Percentiles rank a stretch among this genome's conserved stretches.
Evolutionary conservation across 2,888 invertebrate genomes (phyloP).

Genomic region (Miltochrista miniata): DNA sequence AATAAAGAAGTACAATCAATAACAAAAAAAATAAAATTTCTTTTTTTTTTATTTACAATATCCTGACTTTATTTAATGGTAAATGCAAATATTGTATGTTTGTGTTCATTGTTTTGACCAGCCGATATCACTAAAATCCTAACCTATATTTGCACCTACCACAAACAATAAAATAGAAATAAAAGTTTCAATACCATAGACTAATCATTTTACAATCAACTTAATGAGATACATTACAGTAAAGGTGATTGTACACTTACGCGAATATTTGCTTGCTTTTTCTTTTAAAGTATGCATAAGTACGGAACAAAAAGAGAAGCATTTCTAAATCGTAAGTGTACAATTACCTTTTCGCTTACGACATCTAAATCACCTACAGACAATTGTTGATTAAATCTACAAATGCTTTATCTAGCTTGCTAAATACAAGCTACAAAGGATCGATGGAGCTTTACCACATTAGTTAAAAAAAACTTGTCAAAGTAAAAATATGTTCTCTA

Average conservation of each 20-base stretch:
- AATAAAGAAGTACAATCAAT: constrained; percentile 70
- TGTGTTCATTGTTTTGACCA: constrained; percentile 38
- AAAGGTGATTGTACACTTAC: constrained; percentile 31
- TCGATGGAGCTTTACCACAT: constrained; percentile 43
- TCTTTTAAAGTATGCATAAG: constrained; percentile 11
- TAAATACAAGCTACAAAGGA: constrained; percentile 72
- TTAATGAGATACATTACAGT: constrained; percentile 47
- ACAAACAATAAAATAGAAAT: constrained; percentile 33
- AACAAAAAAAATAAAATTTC: constrained; percentile 69
- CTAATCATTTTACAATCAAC: constrained; percentile 57
- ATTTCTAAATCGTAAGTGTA: constrained; percentile 19
- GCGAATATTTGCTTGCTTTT: constrained; percentile 12
- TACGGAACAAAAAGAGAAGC: constrained; percentile 4
- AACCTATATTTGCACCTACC: constrained; percentile 41
- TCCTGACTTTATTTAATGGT: constrained; percentile 42
- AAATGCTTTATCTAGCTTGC: constrained; percentile 82
- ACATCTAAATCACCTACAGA: constrained; percentile 63
- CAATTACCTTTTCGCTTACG: constrained; percentile 26
- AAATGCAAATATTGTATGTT: constrained; percentile 44
- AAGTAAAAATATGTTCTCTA: constrained; percentile 14
- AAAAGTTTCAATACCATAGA: constrained; percentile 51
- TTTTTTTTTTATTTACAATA: constrained; percentile 70
- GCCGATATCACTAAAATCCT: constrained; percentile 38
- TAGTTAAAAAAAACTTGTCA: constrained; percentile 25
- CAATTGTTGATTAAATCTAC: constrained; percentile 69